Evolutionary conservation across 1,140 invertebrate genomes (phyloP), one percentile per base, ranked within the genome.

Genomic region (Drosophila sturtevanti): DNA sequence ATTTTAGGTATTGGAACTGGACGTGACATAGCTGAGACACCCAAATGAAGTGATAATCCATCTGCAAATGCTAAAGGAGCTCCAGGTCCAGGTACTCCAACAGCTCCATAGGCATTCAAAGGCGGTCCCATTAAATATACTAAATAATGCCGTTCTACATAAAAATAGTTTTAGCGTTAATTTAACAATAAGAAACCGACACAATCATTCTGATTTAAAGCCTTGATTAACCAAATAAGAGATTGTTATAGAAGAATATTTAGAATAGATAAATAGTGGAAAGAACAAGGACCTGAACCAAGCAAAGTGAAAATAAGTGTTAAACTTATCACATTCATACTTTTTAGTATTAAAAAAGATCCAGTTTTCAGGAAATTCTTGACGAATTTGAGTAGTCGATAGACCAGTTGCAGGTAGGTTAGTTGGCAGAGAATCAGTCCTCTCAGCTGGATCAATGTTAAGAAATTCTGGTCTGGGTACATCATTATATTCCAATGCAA

Each of bases 291-390:
- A 18, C 41, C 41, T 11, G 9, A 48, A 18, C 16, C 41, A 48
- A 48, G 9, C 9, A 48, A 11, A 21, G 6, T 48, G 41, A 48
- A 21, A 21, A 21, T 2, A 21, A 21, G 16, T 11, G 41, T 21
- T 10, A 22, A 21, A 2, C 0, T 66, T 18, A 44, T 18, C 12
- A 16, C 4, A 55, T 11, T 34, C 54, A 56, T 56, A 56, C 54
- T 16, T 56, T 34, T 56, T 27, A 18, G 54, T 14, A 35, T 56
- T 35, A 56, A 12, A 4, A 35, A 56, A 56, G 9, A 56, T 56
- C 54, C 27, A 56, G 11, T 37, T 60, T 37, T 60, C 34, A 7
- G 58, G 58, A 37, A 60, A 60, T n/a, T 38, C 35, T 59, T 59
- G 12, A 22, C 31, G 31, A 59, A 59, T 21, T 37, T 38, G 16